These are phyloP conservation scores for Tyto alba DNA, from an alignment of 2,113 vertebrate genomes.

Conservation along the genomic window DNA sequence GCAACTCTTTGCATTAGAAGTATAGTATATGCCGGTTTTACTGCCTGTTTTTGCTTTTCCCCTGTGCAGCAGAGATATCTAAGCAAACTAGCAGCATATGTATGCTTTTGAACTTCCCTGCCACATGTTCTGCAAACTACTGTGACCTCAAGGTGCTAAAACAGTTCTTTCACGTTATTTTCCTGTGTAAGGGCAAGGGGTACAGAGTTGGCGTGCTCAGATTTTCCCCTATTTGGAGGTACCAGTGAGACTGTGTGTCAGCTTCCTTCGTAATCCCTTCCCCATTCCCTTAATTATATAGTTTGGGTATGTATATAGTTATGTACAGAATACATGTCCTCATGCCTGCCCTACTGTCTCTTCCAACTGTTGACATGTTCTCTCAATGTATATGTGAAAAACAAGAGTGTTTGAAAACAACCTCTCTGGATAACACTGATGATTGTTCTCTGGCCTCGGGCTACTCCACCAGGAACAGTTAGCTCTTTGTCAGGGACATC, in stretches of 20 bases:
- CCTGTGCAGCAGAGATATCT: neutral
- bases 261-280: neutral
- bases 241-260: neutral
- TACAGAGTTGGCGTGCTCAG: neutral
- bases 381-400: neutral
- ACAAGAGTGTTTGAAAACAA: slow-evolving; percentile 31
- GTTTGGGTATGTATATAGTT: neutral
- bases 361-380: slow-evolving; percentile 2
- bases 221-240: neutral
- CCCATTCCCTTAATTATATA: neutral
- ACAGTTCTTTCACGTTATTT: neutral
- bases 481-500: neutral
- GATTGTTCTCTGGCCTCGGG: neutral
- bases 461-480: slow-evolving; percentile 3
- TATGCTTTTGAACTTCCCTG: neutral
- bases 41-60: neutral
- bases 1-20: neutral
- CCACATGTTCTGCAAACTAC: neutral
- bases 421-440: neutral
- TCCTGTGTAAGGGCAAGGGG: neutral
- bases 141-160: neutral
- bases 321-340: neutral
- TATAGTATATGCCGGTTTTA: neutral
- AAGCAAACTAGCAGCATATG: neutral
- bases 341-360: neutral